Conservation (phyloP, 2,888 invertebrate genomes). For the Lasioglossum leucozonium region DNA sequence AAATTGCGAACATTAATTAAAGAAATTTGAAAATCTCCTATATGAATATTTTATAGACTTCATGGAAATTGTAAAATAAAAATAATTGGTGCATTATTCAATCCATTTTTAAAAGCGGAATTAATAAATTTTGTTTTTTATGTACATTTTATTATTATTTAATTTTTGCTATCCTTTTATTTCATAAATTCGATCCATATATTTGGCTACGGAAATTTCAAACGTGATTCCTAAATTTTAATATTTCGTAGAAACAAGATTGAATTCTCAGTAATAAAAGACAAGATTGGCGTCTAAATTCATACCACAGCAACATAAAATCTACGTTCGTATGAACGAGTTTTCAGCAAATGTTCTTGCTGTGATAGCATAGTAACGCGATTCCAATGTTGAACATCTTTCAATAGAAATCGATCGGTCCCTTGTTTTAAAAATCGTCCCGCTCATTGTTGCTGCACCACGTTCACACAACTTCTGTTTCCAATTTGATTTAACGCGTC, state of each 20-base stretch:
- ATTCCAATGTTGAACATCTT: slow-evolving; percentile 71
- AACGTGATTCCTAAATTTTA: background rate
- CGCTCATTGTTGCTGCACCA: slow-evolving; percentile 54
- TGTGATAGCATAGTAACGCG: slow-evolving; percentile 69
- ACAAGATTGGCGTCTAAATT: slow-evolving; percentile 56
- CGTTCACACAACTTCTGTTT: slow-evolving; percentile 33
- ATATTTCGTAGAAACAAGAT: background rate
- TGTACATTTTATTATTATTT: too few relatives aligned
- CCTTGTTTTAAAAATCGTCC: slow-evolving; percentile 66
- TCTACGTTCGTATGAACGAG: slow-evolving; percentile 64
- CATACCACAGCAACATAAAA: slow-evolving; percentile 54
- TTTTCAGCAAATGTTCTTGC: slow-evolving; percentile 69
- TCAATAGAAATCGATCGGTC: slow-evolving; percentile 73
- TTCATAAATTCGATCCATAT: background rate
- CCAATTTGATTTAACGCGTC: slow-evolving; percentile 25
- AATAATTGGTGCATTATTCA: too few relatives aligned
- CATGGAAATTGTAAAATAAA: background rate
- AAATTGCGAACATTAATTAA: background rate
- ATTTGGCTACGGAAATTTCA: background rate
- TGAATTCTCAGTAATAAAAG: background rate
- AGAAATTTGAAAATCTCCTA: background rate
- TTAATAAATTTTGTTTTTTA: background rate
- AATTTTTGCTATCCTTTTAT: background rate
- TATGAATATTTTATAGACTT: background rate
- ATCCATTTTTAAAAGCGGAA: background rate